These are phyloP conservation scores for Pica pica DNA, from an alignment of 2,113 vertebrate species.

Conservation along the genomic window DNA sequence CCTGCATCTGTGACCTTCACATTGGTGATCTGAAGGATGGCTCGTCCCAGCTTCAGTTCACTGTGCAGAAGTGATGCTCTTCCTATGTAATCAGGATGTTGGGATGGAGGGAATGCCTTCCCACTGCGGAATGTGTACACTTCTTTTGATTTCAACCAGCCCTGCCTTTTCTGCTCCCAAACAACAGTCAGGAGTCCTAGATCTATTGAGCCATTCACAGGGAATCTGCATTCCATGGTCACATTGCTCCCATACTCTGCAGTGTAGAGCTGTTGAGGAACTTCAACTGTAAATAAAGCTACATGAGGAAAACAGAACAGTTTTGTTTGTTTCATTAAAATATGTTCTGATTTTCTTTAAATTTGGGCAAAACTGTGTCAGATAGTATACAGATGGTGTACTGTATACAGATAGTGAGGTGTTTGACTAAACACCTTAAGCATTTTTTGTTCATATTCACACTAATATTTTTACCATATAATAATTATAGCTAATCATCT, in stretches of 20 bases:
- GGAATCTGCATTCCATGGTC: slow-evolving; percentile 81
- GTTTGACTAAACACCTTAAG: background rate
- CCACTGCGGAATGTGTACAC: slow-evolving; percentile 64
- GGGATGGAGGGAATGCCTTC: background rate
- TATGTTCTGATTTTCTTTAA: background rate
- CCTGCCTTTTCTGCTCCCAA: slow-evolving; percentile 68
- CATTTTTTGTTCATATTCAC: background rate
- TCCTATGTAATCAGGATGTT: slow-evolving; percentile 26
- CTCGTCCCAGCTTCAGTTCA: slow-evolving; percentile 69
- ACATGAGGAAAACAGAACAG: background rate
- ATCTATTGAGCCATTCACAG: background rate
- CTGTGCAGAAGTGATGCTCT: slow-evolving; percentile 68
- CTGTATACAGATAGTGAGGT: background rate
- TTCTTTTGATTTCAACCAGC: background rate
- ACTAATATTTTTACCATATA: background rate
- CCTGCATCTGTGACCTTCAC: slow-evolving; percentile 78
- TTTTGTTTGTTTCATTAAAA: background rate
- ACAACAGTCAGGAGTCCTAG: slow-evolving; percentile 59
- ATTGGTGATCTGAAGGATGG: slow-evolving; percentile 69
- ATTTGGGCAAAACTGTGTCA: background rate
- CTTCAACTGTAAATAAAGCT: slow-evolving; percentile 83
- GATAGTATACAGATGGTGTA: background rate
- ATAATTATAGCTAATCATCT: background rate
- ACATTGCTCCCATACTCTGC: slow-evolving; percentile 68
- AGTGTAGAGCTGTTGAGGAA: slow-evolving; percentile 58